phyloP scores from a whole-genome alignment of 2,797 vertebrate genomes.

The Hafferia zeledoni region DNA sequence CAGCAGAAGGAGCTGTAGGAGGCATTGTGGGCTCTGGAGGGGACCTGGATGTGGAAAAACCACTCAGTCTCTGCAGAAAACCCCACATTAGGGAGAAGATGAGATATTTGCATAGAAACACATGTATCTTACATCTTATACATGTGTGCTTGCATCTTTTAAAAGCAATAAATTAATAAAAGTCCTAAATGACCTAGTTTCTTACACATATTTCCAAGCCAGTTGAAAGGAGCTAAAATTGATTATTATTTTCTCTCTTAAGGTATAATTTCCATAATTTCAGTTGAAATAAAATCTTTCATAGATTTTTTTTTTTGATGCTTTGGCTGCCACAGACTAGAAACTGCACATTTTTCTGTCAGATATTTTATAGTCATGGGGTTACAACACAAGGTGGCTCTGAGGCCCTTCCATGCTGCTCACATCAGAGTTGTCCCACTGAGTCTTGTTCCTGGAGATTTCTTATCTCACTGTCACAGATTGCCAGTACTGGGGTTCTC shows the following conservation, averaged over 20 bases:
- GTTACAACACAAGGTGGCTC: not conserved
- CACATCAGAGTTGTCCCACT: not conserved
- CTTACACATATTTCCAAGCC: not conserved
- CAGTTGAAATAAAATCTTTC: not conserved
- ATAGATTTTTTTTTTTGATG: not conserved
- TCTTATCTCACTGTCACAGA: not conserved
- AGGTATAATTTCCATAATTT: not conserved
- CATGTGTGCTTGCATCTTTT: not conserved
- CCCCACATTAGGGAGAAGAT: not conserved
- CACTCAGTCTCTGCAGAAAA: not conserved
- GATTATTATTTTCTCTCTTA: not conserved
- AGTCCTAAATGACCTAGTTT: slow-evolving; percentile 1
- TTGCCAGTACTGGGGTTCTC: not conserved
- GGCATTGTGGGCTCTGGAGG: not conserved
- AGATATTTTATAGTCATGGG: not conserved
- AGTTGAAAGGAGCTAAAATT: not conserved
- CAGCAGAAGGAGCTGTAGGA: slow-evolving; percentile 42
- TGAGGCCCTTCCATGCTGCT: not conserved
- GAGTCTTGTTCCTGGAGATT: not conserved
- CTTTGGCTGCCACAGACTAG: not conserved
- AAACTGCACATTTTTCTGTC: not conserved
- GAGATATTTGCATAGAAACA: not conserved
- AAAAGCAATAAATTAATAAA: not conserved
- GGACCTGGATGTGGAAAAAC: not conserved
- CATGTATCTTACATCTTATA: not conserved